Evolutionary conservation across 2,888 invertebrate genomes (phyloP).

Genomic region (Callimorpha dominula): DNA sequence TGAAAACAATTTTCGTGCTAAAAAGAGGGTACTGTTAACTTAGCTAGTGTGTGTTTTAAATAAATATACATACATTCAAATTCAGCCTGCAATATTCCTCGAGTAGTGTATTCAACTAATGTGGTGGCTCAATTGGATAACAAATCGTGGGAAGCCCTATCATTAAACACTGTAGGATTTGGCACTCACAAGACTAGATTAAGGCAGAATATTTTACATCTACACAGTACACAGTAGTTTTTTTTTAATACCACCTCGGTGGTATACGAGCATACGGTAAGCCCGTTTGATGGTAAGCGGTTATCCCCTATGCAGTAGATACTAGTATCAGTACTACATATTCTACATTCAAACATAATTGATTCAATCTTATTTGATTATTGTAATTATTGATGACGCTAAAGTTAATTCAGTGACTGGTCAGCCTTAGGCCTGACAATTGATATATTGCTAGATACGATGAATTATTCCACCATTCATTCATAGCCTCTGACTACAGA

Average conservation of each 20-base stretch:
- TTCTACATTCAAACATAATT: not conserved
- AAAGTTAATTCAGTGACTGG: not conserved
- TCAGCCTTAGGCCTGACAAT: not conserved
- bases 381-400: not conserved
- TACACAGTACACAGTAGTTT: not conserved
- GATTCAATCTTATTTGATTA: constrained; percentile 5
- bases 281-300: too few species aligned
- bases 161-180: constrained; percentile 46
- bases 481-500: not conserved
- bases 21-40: not conserved
- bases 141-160: constrained; percentile 46
- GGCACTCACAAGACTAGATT: constrained; percentile 35
- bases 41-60: too few species aligned
- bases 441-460: not conserved
- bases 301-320: too few species aligned
- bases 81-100: constrained; percentile 28
- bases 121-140: constrained; percentile 46
- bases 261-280: not conserved
- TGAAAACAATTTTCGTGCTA: not conserved
- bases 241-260: too few species aligned
- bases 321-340: too few species aligned
- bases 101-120: constrained; percentile 26
- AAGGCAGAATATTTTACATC: constrained; percentile 40
- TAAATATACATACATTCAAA: constrained; percentile 3
- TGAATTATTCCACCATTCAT: not conserved